phyloP scores from a whole-genome alignment of 1,140 invertebrate species.

The Trinorchestia longiramus region DNA sequence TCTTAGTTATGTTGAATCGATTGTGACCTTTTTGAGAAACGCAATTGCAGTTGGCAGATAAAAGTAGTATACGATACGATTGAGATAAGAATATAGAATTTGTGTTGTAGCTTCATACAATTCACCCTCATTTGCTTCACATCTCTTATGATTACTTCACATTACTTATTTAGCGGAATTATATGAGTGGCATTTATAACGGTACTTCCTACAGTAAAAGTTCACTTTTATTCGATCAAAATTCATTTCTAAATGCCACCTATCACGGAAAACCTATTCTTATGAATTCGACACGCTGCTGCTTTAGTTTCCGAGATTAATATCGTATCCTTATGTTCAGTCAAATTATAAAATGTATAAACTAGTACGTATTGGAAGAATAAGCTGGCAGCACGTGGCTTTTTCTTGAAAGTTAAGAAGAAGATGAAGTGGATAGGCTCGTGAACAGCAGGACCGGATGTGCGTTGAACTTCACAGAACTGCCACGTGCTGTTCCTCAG shows the following conservation, averaged over 20 bases:
- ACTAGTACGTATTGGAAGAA: background rate
- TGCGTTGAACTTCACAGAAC: background rate
- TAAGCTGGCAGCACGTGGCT: background rate
- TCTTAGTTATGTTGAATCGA: background rate
- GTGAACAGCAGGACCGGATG: background rate
- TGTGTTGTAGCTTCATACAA: background rate
- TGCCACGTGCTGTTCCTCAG: background rate
- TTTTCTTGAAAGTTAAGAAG: background rate
- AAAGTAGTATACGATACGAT: background rate
- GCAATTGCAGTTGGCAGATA: background rate
- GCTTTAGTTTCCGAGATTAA: too few relatives aligned
- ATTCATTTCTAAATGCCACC: too few relatives aligned
- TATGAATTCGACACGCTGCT: too few relatives aligned
- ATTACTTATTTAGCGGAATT: background rate
- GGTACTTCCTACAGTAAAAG: background rate
- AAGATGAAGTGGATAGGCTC: background rate
- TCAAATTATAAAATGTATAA: too few relatives aligned
- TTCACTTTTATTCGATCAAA: background rate
- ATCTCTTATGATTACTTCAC: background rate
- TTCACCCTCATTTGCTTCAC: background rate
- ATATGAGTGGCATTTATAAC: background rate
- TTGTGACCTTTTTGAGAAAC: background rate
- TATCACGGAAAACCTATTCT: too few relatives aligned
- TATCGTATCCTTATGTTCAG: too few relatives aligned
- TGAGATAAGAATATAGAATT: background rate